Base-by-base conservation (phyloP, 2,888 invertebrate species). In the Achlya flavicornis region DNA sequence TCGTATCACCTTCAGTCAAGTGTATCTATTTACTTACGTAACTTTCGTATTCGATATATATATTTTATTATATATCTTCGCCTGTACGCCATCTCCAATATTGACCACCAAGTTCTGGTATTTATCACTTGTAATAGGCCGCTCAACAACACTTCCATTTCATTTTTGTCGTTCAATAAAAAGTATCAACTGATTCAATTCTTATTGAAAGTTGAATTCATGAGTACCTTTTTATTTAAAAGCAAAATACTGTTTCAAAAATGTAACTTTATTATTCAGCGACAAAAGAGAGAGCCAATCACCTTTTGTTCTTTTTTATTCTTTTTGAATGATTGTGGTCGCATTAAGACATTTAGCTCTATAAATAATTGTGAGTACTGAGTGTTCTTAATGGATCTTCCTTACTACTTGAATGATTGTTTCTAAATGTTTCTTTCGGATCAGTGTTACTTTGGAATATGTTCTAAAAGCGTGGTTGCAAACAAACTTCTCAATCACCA, bases 271-370 rank as follows among this genome's bases (percentile, higher is more conserved):
- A 59, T 63, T 78, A 76, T 79, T 81, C 75, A 74, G 74, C 80
- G 82, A 76, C 84, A 80, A 79, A 76, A 78, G 76, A 77, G 74
- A 72, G 74, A 68, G 85, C 80, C 86, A 85, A 83, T 84, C 78
- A 86, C 86, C 86, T 88, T 86, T 85, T 85, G 76, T 85, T 79
- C 74, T 80, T 79, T 84, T 86, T 86, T 84, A 79, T 85, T 85
- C 65, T 83, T 86, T 88, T 84, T 89, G 86, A 85, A 89, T 90
- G 89, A 81, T 83, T 89, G 89, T 90, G 87, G 79, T 84, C 82
- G 86, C 83, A 87, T 84, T 80, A 81, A 85, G 79, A 80, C 80
- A 83, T 85, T 81, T 85, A 85, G 84, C 76, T 84, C 73, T 80
- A 80, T 81, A 77, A 71, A 83, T 81, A 76, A 81, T 76, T 89